A percentile compares a stretch with the other conserved stretches of the same genome.
phyloP scores from a whole-genome alignment of 1,140 invertebrate genomes.

The Dendrolimus kikuchii region DNA sequence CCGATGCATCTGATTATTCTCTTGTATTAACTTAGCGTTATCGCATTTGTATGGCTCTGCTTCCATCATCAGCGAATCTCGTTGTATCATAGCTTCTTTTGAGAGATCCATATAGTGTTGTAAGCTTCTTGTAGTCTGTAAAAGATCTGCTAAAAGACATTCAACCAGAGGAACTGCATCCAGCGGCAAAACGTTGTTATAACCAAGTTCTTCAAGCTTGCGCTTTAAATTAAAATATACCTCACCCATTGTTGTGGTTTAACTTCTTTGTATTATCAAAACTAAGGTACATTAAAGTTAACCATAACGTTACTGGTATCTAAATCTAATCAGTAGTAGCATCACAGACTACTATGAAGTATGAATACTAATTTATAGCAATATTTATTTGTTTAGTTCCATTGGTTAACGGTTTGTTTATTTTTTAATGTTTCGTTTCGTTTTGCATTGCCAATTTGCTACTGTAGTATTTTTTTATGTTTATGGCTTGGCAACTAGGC shows the following conservation, averaged over 20 bases:
- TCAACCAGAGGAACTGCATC: slow-evolving; percentile 84
- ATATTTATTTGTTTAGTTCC: too few species aligned
- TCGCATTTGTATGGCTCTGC: slow-evolving; percentile 81
- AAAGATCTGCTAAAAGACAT: slow-evolving; percentile 81
- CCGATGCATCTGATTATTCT: slow-evolving; percentile 81
- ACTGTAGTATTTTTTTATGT: too few species aligned
- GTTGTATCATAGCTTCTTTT: slow-evolving; percentile 75
- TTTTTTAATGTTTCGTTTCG: too few species aligned
- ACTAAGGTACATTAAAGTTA: too few species aligned
- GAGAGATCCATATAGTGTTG: slow-evolving; percentile 84
- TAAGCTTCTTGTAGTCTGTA: slow-evolving; percentile 84
- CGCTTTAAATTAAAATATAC: slow-evolving; percentile 49
- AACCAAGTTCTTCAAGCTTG: slow-evolving; percentile 76
- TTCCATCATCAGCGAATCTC: slow-evolving; percentile 73
- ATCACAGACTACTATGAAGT: too few species aligned
- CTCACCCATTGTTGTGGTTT: slow-evolving; percentile 39
- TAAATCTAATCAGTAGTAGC: too few species aligned
- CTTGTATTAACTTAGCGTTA: slow-evolving; percentile 78
- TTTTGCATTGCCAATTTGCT: too few species aligned
- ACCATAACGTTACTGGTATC: too few species aligned
- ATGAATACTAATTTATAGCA: too few species aligned
- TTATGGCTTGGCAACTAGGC: too few species aligned
- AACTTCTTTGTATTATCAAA: too few species aligned
- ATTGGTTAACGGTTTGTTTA: too few species aligned
- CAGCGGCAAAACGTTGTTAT: slow-evolving; percentile 79